Base-by-base conservation (phyloP, 2,797 vertebrate species). In the Oreortyx pictus region DNA sequence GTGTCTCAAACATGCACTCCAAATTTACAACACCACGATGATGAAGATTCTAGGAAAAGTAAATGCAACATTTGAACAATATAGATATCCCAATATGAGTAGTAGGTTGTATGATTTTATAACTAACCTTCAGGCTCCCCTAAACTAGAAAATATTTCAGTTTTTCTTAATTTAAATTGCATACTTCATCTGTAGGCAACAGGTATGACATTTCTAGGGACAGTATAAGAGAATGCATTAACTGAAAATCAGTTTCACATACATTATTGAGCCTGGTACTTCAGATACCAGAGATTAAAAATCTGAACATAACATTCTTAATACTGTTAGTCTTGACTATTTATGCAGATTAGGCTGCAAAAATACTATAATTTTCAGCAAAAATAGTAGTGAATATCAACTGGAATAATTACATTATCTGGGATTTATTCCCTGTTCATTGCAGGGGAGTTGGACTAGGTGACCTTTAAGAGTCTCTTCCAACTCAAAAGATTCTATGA, bases 1-100 rank as follows among this genome's bases (percentile, higher is more conserved):
- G 98, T 0, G 99, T 99, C 97, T 99, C 99, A 71, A 99, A 99
- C 99, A 99, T 99, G 95, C 99, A 99, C 96, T 99, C 99, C 96
- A 99, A 97, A 98, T 99, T 99, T 71, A 99, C 99, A 62, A 99
- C 98, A 6, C 99, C 99, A 10, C 98, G 98, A 96, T 99, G 98
- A 96, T 99, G 99, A 94, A 99, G 97, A 92, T 99, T 99, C 99
- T 99, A 77, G 97, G 94, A 94, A 97, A 97, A 92, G 96, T 77
- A 97, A 97, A 97, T 81, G 95, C 33, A 97, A 73, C 92, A 94
- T 74, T 96, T 96, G 86, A 96, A 95, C 84, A 86, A 97, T 96
- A 95, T 66, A 82, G 56, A 78, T 75, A 95, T 93, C 47, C 44
- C 84, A 89, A 90, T 73, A 83, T 64, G 61, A 95, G 93, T 93